Evolutionary conservation across 37 sponge, comb jelly and placozoan genomes (phyloP).

Genomic region (Axinella damicornis): DNA sequence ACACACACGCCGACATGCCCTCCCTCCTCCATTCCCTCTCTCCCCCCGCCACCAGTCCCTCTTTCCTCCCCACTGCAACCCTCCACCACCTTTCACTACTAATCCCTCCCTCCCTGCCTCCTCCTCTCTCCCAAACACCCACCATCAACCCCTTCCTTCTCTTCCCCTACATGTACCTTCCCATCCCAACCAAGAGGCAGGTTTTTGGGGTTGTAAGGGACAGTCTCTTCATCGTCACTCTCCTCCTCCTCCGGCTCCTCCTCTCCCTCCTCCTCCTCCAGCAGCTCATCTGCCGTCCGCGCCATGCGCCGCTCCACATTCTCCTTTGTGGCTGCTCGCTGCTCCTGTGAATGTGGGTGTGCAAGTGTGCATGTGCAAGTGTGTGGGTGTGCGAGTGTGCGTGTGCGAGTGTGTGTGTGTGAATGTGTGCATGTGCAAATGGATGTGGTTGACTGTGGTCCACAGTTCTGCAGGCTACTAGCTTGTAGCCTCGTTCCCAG

Average conservation of each 20-base stretch:
- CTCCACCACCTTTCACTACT: no score
- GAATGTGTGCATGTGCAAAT: no score
- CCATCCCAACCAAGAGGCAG: constrained; percentile 99
- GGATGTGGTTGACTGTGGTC: no score
- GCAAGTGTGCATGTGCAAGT: no score
- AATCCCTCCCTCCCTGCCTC: no score
- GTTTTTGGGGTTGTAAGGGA: constrained; percentile 98
- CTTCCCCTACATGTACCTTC: no score
- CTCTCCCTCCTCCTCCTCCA: constrained; percentile 72
- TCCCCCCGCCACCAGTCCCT: background rate
- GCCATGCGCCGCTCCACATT: constrained; percentile 96
- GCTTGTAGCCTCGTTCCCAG: no score
- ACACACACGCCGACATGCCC: no score
- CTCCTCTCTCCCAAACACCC: no score
- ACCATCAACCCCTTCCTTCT: background rate
- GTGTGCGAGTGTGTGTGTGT: no score
- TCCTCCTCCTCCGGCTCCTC: constrained; percentile 60
- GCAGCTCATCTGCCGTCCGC: constrained; percentile 95
- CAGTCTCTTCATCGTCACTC: constrained; percentile 83
- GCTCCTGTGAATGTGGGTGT: constrained; percentile 64
- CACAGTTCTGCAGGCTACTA: no score
- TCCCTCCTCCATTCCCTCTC: background rate
- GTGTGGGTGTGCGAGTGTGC: no score
- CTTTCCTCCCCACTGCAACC: background rate
- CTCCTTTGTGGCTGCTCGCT: constrained; percentile 90